Base-by-base conservation (phyloP, 2,888 invertebrate species). In the Philereme transversata region DNA sequence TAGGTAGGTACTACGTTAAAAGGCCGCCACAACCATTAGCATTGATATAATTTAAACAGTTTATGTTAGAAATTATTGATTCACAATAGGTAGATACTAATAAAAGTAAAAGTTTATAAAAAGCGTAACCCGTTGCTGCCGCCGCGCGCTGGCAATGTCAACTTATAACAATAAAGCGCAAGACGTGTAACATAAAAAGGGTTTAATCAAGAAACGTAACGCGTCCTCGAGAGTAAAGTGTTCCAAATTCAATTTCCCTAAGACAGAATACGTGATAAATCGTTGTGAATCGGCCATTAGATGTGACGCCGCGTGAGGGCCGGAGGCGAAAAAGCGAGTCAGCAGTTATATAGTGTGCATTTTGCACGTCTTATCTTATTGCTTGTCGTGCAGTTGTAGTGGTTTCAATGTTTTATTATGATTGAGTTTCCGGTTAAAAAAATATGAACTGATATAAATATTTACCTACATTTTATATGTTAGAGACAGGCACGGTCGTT, bases 191-290 rank as follows among this genome's bases (percentile, higher is more conserved):
- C 73, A 75, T 68, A 79, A 75, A 76, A 81, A 84, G 79, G 79
- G 79, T 84, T 85, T 86, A 85, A 86, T 87, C 81, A 86, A 84
- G 78, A 73, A 75, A 79, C 74, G 78, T 79, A 82, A 81, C 70
- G 78, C 76, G 77, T 75, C 73, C 76, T 76, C 78, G 78, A 74
- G 76, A 77, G 80, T 77, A 82, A 85, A 83, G 79, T 82, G 79
- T 78, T 82, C 79, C 78, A 82, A 84, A 84, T 86, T 87, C 84
- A 88, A 87, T 90, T 88, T 87, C 83, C 82, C 77, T 83, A 81
- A 80, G 84, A 81, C 79, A 77, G 81, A 83, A 85, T 86, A 86
- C 85, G 90, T 88, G 87, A 90, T 90, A 88, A 88, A 90, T 90
- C 85, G 87, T 84, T 81, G 78, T 76, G 84, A 84, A 88, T 85